Evolutionary conservation across 2,113 vertebrate genomes (phyloP), one percentile per base, ranked within the genome.

Genomic region (Rana temporaria): DNA sequence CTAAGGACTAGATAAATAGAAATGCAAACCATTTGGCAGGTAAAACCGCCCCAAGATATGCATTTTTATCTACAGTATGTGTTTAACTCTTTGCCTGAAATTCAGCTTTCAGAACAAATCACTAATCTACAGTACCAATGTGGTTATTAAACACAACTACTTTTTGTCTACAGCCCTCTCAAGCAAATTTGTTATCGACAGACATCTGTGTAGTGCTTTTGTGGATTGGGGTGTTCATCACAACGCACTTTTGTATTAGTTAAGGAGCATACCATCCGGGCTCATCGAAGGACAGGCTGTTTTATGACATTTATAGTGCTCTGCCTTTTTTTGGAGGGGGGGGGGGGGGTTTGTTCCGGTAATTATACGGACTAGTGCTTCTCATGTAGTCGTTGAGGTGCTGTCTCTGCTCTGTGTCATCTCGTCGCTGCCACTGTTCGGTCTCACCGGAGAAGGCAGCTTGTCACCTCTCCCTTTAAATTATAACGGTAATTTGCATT

Each of bases 401-500:
- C n/a, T 12, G 30, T 73, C 15, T 71, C n/a, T 26, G 14, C 76
- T 14, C 3, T 63, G 38, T 79, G 30, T 73, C 67, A 62, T 62
- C 12, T 79, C 55, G 7, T 79, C 12, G 19, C 78, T 73, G 20
- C 55, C 19, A 26, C 69, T 19, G 26, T 81, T 73, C 69, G 6
- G 30, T 65, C 55, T 73, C 59, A 24, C 22, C 34, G 60, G 34
- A 38, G 59, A 52, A 82, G 69, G 48, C 12, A 16, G 70, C 70
- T 74, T 82, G 80, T 75, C 80, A 75, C 64, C 60, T 66, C 70
- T 32, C 34, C 64, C 63, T 69, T 60, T 76, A 74, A 76, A 76
- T 82, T n/a, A 59, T 55, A 76, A 59, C 52, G 17, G 63, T 48
- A 82, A 76, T 76, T 82, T 82, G 81, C 72, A 76, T 82, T 82